These are phyloP conservation scores for Agapetus fuscipes DNA, from an alignment of 2,888 invertebrate genomes.

Conservation along the genomic window DNA sequence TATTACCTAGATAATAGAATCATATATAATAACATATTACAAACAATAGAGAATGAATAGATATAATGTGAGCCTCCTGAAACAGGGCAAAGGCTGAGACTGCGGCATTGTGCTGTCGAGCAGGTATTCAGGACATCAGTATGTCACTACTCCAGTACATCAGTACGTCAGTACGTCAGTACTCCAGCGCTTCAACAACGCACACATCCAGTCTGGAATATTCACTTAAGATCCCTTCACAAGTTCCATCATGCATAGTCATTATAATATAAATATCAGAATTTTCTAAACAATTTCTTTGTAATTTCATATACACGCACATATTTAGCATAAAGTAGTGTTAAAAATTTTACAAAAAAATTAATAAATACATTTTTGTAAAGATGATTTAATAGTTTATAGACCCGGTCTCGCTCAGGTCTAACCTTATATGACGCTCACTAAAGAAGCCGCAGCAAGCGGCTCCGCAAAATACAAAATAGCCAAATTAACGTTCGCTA, in stretches of 20 bases:
- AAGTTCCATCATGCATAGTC: constrained; percentile 7
- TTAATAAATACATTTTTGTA: constrained; percentile 1
- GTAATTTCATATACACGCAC: constrained; percentile 11
- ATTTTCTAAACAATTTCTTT: constrained; percentile 15
- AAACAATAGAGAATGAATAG: no score
- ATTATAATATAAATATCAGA: constrained; percentile 16
- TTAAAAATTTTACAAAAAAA: constrained; percentile 7
- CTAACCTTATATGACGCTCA: no score
- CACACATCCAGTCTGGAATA: constrained; percentile 10
- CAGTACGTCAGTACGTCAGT: no score
- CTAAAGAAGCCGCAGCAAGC: no score
- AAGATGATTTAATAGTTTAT: neutral
- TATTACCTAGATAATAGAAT: neutral
- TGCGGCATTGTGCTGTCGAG: no score
- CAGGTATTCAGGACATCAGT: no score
- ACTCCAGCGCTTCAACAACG: no score
- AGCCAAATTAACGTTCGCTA: no score
- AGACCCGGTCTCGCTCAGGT: neutral
- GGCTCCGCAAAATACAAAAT: no score
- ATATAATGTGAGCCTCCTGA: neutral
- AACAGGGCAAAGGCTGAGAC: neutral
- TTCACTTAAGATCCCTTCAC: constrained; percentile 15
- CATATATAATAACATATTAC: no score
- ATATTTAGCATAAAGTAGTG: constrained; percentile 6
- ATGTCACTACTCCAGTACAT: no score